Conservation (phyloP, 1,140 invertebrate species). For the Polyergus mexicanus region DNA sequence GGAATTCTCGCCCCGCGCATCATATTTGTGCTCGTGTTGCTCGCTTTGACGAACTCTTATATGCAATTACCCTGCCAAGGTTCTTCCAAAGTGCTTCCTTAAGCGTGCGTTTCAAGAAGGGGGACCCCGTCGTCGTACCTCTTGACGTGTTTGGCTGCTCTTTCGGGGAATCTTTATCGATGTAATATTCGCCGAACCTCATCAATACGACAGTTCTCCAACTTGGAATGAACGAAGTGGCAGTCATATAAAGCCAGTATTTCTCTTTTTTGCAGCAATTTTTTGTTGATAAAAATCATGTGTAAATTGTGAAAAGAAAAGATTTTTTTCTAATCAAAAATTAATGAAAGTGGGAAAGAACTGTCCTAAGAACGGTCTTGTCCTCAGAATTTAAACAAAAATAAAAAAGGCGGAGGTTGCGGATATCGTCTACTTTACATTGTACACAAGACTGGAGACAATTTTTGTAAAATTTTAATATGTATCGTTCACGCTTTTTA, state of each 20-base stretch:
- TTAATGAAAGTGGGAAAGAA: background rate
- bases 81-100: conserved; percentile 73
- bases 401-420: background rate
- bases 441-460: background rate
- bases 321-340: background rate
- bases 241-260: background rate
- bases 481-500: background rate
- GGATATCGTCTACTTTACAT: background rate
- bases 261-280: background rate
- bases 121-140: conserved; percentile 17
- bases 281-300: background rate
- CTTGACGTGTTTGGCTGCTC: conserved; percentile 27
- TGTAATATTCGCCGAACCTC: conserved; percentile 62
- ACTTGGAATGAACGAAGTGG: background rate
- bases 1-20: conserved; percentile 8
- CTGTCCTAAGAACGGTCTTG: background rate
- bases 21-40: conserved; percentile 65
- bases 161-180: conserved; percentile 70
- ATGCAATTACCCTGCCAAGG: conserved; percentile 73
- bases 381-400: background rate
- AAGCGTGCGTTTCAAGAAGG: conserved; percentile 68
- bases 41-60: conserved; percentile 69
- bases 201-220: conserved; percentile 42
- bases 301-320: background rate
- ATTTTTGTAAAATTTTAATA: background rate